phyloP scores from a whole-genome alignment of 2,888 invertebrate genomes.

The Oxystoma pomonae region DNA sequence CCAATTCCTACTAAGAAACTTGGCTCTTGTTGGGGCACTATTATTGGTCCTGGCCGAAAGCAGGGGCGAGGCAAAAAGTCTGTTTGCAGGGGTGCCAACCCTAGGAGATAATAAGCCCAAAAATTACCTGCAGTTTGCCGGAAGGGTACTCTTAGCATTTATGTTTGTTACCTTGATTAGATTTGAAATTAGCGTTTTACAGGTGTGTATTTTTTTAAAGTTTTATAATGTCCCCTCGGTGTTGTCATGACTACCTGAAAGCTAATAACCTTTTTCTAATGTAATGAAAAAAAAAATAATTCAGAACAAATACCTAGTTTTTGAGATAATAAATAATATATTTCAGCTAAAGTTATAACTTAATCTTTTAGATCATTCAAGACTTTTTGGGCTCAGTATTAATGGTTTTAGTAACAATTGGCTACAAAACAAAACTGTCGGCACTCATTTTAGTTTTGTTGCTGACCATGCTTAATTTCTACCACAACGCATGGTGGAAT shows the following conservation, averaged over 20 bases:
- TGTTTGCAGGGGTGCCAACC: constrained; percentile 93
- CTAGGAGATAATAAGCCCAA: constrained; percentile 95
- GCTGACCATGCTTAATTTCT: constrained; percentile 86
- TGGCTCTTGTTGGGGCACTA: constrained; percentile 96
- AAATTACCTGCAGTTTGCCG: constrained; percentile 93
- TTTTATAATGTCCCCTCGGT: too few relatives aligned
- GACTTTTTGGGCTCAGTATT: constrained; percentile 90
- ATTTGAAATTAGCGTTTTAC: constrained; percentile 86
- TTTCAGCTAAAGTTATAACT: constrained; percentile 7
- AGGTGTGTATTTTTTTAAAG: too few relatives aligned
- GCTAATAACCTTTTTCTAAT: constrained; percentile 5
- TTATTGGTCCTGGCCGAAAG: constrained; percentile 95
- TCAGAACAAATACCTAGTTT: too few relatives aligned
- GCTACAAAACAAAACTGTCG: constrained; percentile 97
- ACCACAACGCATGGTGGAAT: constrained; percentile 98
- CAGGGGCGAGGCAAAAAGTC: constrained; percentile 84
- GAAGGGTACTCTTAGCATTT: constrained; percentile 91
- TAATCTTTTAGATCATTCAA: constrained; percentile 70
- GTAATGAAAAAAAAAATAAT: constrained; percentile 7
- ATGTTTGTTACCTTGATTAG: constrained; percentile 97
- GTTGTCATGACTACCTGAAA: constrained; percentile 2
- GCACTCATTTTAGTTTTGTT: constrained; percentile 90
- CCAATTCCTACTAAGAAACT: constrained; percentile 92
- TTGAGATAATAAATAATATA: too few relatives aligned
- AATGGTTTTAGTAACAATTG: constrained; percentile 94